A percentile compares a stretch with the other conserved stretches of the same genome.
phyloP scores from a whole-genome alignment of 2,113 vertebrate genomes.

The Pseudonaja textilis region DNA sequence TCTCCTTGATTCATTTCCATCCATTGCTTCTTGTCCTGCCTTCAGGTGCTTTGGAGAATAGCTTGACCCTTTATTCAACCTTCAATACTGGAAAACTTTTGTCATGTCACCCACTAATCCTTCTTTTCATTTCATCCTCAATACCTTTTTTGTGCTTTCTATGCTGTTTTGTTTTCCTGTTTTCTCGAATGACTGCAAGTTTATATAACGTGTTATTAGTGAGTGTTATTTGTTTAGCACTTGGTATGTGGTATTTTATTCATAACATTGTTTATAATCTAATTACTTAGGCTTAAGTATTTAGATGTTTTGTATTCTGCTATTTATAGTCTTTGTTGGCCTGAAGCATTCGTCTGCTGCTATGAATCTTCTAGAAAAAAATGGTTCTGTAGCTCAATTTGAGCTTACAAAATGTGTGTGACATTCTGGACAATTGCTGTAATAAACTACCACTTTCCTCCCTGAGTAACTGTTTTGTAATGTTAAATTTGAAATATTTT shows the following conservation, averaged over 20 bases:
- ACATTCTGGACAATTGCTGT: background rate
- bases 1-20: background rate
- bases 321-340: background rate
- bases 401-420: background rate
- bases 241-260: background rate
- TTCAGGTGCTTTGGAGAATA: background rate
- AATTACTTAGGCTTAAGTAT: background rate
- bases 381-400: background rate
- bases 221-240: background rate
- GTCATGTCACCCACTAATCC: background rate
- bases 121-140: background rate
- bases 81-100: background rate
- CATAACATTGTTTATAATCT: background rate
- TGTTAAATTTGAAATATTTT: conserved; percentile 20
- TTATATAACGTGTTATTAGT: background rate
- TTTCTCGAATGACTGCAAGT: background rate
- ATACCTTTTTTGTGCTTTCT: background rate
- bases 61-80: background rate
- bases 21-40: background rate
- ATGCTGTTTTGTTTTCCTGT: background rate
- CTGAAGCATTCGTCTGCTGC: background rate
- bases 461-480: conserved; percentile 24
- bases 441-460: background rate
- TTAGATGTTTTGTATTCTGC: background rate
- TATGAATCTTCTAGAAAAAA: background rate